Percentiles rank a stretch among this genome's conserved stretches.
Evolutionary conservation across 2,113 vertebrate species (phyloP).

Genomic region (human): DNA sequence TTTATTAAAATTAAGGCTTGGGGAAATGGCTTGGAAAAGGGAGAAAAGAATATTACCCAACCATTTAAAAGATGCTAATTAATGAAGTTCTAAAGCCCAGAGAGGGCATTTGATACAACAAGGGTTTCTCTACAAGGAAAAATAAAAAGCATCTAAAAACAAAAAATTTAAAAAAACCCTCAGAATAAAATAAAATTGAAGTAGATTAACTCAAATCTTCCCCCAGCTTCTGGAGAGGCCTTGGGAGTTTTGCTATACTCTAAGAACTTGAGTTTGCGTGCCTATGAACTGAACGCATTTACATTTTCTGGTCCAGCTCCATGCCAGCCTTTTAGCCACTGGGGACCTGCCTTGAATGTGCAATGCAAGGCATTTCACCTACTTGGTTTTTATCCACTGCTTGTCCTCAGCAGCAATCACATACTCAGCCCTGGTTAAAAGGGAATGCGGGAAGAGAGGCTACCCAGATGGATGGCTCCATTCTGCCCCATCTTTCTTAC

Average conservation of each 20-base stretch:
- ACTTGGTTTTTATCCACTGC: fast-evolving
- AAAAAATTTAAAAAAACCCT: background rate
- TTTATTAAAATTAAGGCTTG: slow-evolving; percentile 88
- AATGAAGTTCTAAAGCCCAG: slow-evolving; percentile 86
- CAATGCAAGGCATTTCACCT: background rate
- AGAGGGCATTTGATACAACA: slow-evolving; percentile 79
- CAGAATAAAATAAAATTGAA: slow-evolving; percentile 80
- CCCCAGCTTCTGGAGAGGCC: slow-evolving; percentile 56
- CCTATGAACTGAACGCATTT: background rate
- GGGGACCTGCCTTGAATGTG: background rate
- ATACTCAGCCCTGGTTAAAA: background rate
- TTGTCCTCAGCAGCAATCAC: background rate
- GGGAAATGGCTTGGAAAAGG: slow-evolving; percentile 83
- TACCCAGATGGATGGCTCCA: background rate
- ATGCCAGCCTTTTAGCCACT: background rate
- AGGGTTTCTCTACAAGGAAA: slow-evolving; percentile 76
- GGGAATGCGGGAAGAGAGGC: no score
- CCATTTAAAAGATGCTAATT: slow-evolving; percentile 89
- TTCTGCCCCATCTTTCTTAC: background rate
- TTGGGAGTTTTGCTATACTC: slow-evolving; percentile 53
- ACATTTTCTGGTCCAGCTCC: slow-evolving; percentile 19
- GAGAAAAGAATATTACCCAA: slow-evolving; percentile 84
- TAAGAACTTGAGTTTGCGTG: background rate
- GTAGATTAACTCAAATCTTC: slow-evolving; percentile 77
- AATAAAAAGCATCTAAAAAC: slow-evolving; percentile 68